Conservation (phyloP, 2,797 vertebrate genomes). For the Microhierax caerulescens region DNA sequence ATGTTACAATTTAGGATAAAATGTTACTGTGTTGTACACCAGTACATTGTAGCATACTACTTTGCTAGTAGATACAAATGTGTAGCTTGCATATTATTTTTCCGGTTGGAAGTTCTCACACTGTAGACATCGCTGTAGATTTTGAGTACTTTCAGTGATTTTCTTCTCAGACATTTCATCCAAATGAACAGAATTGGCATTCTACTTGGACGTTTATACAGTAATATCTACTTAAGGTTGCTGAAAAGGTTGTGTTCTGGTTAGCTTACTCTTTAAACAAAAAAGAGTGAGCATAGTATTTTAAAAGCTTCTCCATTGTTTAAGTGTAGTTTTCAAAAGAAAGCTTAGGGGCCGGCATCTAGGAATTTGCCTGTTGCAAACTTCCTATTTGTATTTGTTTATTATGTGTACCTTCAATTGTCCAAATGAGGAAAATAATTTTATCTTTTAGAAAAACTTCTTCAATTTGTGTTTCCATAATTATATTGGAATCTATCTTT, state of each 20-base stretch:
- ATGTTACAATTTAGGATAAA: neutral
- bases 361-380: neutral
- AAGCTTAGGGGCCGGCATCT: neutral
- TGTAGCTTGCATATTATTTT: neutral
- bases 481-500: constrained; percentile 71
- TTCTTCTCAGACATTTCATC: neutral
- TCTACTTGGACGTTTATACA: neutral
- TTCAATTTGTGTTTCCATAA: constrained; percentile 71
- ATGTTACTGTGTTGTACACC: neutral
- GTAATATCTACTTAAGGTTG: neutral
- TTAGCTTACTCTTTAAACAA: neutral
- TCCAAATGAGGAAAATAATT: constrained; percentile 65
- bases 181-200: neutral
- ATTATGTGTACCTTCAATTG: constrained; percentile 52
- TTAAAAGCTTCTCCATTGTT: neutral
- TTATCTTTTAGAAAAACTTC: constrained; percentile 66
- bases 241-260: neutral
- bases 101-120: neutral
- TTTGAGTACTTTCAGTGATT: neutral
- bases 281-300: neutral
- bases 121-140: neutral
- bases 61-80: neutral
- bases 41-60: neutral
- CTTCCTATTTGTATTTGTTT: constrained; percentile 48
- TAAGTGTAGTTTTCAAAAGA: neutral